These are phyloP conservation scores for Turritopsis rubra DNA, from an alignment of 30 jellyfish, hydroid and myxozoan genomes.

Conservation along the genomic window DNA sequence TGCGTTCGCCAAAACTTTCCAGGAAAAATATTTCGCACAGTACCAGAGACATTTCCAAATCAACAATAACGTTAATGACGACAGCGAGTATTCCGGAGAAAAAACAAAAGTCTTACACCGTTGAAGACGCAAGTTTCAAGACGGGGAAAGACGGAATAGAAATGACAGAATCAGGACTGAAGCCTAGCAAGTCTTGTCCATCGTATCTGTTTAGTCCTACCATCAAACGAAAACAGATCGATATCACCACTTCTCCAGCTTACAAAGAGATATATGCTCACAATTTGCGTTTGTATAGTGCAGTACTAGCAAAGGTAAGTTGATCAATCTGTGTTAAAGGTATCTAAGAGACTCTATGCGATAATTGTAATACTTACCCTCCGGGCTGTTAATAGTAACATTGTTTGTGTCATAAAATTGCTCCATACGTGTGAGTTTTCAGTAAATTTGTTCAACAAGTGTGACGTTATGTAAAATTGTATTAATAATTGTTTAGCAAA, in stretches of 20 bases:
- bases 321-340: no score
- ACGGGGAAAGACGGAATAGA: neutral
- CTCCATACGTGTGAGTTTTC: no score
- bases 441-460: no score
- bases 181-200: neutral
- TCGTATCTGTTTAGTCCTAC: constrained; percentile 19
- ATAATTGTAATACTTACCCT: no score
- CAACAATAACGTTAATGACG: neutral
- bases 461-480: no score
- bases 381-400: no score
- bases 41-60: neutral
- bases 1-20: constrained; percentile 11
- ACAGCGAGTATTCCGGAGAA: neutral
- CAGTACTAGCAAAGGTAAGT: constrained; percentile 37
- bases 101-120: neutral
- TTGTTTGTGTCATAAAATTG: no score
- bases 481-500: constrained; percentile 5
- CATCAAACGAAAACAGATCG: constrained; percentile 21
- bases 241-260: constrained; percentile 19
- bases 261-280: constrained; percentile 30
- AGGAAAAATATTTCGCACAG: neutral
- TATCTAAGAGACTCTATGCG: no score
- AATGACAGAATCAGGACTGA: neutral
- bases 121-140: neutral
- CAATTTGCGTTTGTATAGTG: constrained; percentile 27